These are phyloP conservation scores for Coenonympha glycerion DNA, from an alignment of 2,888 invertebrate species.

Conservation along the genomic window DNA sequence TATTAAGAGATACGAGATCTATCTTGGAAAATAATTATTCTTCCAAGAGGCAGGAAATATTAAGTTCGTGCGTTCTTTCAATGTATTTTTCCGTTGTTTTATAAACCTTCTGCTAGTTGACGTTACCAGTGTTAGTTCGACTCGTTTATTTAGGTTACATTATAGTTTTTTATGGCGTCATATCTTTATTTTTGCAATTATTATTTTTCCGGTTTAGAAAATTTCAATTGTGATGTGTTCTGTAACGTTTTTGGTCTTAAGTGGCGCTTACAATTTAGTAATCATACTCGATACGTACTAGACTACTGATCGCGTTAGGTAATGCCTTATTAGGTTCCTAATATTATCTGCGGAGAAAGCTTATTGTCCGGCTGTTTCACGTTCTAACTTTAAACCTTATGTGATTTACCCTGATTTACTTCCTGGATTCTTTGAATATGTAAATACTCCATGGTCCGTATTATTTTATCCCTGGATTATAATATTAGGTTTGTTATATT, in stretches of 20 bases:
- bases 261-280: slow-evolving; percentile 7
- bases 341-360: slow-evolving; percentile 36
- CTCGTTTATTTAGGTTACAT: too few species aligned
- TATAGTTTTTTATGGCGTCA: too few species aligned
- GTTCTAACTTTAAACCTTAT: slow-evolving; percentile 40
- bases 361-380: slow-evolving; percentile 42
- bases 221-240: not conserved
- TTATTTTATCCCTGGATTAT: too few species aligned
- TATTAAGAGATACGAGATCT: too few species aligned
- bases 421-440: not conserved
- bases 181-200: not conserved
- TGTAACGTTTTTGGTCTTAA: slow-evolving; percentile 1
- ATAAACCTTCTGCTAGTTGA: too few species aligned
- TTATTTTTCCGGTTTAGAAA: not conserved
- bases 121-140: too few species aligned
- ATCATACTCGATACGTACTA: slow-evolving; percentile 11
- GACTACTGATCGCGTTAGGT: slow-evolving; percentile 12
- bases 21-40: too few species aligned
- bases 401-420: slow-evolving; percentile 1
- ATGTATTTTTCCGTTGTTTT: too few species aligned
- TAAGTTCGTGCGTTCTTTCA: too few species aligned
- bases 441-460: not conserved
- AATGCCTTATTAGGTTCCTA: slow-evolving; percentile 18
- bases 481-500: too few species aligned
- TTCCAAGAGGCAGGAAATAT: too few species aligned